Evolutionary conservation across 2,113 vertebrate genomes (phyloP).

Genomic region (Dinomys branickii): DNA sequence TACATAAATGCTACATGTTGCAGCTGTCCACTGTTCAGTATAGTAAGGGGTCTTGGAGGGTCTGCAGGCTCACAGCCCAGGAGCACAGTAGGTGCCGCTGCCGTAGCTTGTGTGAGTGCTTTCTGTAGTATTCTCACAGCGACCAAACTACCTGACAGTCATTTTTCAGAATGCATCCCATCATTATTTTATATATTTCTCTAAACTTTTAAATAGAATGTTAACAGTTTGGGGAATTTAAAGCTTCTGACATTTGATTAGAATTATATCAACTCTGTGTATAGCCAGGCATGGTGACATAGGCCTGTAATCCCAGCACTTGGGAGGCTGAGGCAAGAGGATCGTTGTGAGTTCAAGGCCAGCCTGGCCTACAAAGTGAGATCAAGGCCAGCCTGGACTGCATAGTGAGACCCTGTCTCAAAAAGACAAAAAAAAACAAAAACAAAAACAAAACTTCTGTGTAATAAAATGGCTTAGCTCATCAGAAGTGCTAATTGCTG

Average conservation of each 20-base stretch:
- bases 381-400: no score
- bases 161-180: neutral
- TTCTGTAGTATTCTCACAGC: neutral
- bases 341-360: no score
- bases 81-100: neutral
- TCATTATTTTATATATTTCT: neutral
- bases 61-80: neutral
- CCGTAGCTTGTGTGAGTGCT: neutral
- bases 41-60: neutral
- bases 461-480: neutral
- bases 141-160: no score
- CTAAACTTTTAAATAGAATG: constrained; percentile 5
- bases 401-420: no score
- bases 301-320: no score
- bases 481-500: neutral
- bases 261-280: neutral
- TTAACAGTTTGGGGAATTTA: neutral
- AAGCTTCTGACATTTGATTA: constrained; percentile 12
- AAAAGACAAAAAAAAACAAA: no score
- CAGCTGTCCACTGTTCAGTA: neutral
- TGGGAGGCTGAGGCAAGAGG: no score
- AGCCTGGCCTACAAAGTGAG: no score
- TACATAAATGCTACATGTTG: neutral
- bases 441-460: no score
- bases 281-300: no score